Evolutionary conservation across 2,888 invertebrate species (phyloP).

Genomic region (Amphiduros pacificus): DNA sequence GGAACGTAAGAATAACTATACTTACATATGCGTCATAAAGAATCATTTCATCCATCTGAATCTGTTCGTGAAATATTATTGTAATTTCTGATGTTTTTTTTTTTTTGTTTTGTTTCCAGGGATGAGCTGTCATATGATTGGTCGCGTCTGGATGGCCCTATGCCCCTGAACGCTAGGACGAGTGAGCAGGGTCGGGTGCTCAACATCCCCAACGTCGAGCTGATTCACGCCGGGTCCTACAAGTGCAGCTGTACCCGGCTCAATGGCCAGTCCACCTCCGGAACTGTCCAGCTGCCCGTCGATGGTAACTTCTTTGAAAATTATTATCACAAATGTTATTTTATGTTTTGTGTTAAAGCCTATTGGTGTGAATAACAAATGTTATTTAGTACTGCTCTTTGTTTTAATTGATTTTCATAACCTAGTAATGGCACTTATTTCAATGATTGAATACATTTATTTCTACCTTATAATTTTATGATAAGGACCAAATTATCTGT

Average conservation of each 20-base stretch:
- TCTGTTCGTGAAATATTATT: neutral
- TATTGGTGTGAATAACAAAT: too few species aligned
- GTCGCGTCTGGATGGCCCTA: conserved; percentile 36
- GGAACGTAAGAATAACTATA: conserved; percentile 78
- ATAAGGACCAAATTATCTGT: too few species aligned
- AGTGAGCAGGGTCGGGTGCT: conserved; percentile 83
- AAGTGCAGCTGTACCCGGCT: conserved; percentile 73
- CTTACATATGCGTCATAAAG: neutral
- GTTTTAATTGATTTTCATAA: too few species aligned
- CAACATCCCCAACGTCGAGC: conserved; percentile 80
- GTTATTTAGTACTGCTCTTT: too few species aligned
- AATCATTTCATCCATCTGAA: too few species aligned
- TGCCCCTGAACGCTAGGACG: conserved; percentile 75
- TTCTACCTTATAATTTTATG: too few species aligned
- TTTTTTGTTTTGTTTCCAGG: conserved; percentile 24
- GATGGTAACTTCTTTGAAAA: conserved; percentile 23
- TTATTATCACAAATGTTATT: too few species aligned
- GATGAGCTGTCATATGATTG: conserved; percentile 39
- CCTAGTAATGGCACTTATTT: too few species aligned
- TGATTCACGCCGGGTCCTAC: conserved; percentile 93
- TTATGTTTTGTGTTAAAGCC: too few species aligned
- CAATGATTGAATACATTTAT: too few species aligned
- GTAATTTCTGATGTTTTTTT: neutral
- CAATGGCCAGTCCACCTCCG: conserved; percentile 62
- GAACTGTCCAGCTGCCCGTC: conserved; percentile 24